Conservation (phyloP, 2,888 invertebrate genomes). For the Heliothis peltigera region DNA sequence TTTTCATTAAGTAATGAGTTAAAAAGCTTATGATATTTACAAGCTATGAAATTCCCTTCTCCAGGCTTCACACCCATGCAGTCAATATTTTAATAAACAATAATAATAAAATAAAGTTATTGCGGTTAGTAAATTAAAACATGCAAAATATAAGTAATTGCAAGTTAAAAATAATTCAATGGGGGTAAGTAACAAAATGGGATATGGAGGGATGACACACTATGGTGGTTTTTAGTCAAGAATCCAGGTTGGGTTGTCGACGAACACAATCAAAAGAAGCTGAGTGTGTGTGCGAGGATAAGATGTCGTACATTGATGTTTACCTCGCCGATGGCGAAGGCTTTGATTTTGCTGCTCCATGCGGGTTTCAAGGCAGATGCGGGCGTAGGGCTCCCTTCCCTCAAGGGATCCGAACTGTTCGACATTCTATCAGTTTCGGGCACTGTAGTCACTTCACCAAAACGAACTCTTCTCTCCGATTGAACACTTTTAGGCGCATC, state of each 20-base stretch:
- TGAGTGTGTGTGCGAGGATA: slow-evolving; percentile 81
- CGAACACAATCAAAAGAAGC: slow-evolving; percentile 90
- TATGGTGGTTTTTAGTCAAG: slow-evolving; percentile 79
- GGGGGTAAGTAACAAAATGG: slow-evolving; percentile 80
- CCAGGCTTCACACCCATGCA: slow-evolving; percentile 88
- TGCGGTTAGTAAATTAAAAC: slow-evolving; percentile 78
- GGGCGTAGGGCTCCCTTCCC: slow-evolving; percentile 81
- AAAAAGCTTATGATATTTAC: slow-evolving; percentile 87
- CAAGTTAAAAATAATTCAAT: slow-evolving; percentile 78
- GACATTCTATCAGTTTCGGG: slow-evolving; percentile 80
- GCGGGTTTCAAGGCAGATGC: slow-evolving; percentile 83
- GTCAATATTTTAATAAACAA: slow-evolving; percentile 77
- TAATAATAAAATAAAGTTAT: slow-evolving; percentile 73
- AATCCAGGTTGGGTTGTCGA: slow-evolving; percentile 80
- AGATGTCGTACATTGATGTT: slow-evolving; percentile 86
- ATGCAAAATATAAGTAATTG: slow-evolving; percentile 88
- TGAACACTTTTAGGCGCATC: slow-evolving; percentile 81
- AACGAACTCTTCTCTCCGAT: slow-evolving; percentile 87
- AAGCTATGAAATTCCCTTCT: slow-evolving; percentile 82
- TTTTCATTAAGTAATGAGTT: slow-evolving; percentile 70
- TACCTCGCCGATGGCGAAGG: slow-evolving; percentile 90
- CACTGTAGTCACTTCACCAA: slow-evolving; percentile 85
- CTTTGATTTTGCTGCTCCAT: slow-evolving; percentile 89
- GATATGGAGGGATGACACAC: slow-evolving; percentile 78
- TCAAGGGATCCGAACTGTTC: slow-evolving; percentile 79